Evolutionary conservation across 2,113 vertebrate genomes (phyloP), one percentile per base, ranked within the genome.

Genomic region (Parotia lawesii): DNA sequence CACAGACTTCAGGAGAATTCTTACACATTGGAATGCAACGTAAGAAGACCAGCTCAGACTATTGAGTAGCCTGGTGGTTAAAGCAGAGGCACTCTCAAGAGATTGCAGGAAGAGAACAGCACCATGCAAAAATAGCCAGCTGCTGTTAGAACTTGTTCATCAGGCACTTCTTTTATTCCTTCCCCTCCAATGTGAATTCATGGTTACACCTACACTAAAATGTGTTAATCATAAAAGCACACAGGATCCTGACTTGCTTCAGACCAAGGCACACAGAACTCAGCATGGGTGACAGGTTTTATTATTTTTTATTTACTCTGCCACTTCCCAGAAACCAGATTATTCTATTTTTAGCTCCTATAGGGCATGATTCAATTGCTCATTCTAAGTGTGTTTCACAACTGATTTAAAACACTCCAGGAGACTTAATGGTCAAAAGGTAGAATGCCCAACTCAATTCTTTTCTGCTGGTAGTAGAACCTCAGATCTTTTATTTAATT

Each of bases 281-380:
- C 67, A 56, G 64, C 86, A 67, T 15, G 61, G 77, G 51, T 81
- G 65, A 90, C 80, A 89, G 65, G 17, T 78, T 92, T 94, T 87
- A 70, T 95, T 77, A 50, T 58, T 81, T 69, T 79, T 90, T 93
- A 93, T 92, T 96, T 94, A 90, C 88, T 71, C 79, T 90, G 86
- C 69, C 80, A 95, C 90, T 94, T 93, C 76, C 94, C 76, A 92
- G 92, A 94, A 87, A 62, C 24, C 51, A 66, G 83, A 90, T 80
- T 12, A 40, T 71, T 80, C 71, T 86, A 85, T 87, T 93, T 90
- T 90, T 80, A 93, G 86, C 60, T 77, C 83, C 58, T 48, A 35
- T 2, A 45, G 53, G 82, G 33, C 61, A 73, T 57, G 67, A 93
- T 80, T 79, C 75, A 80, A 75, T 73, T 79, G 77, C 75, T 51